Base-by-base conservation (phyloP, 2,113 vertebrate species). In the Oreochromis niloticus region DNA sequence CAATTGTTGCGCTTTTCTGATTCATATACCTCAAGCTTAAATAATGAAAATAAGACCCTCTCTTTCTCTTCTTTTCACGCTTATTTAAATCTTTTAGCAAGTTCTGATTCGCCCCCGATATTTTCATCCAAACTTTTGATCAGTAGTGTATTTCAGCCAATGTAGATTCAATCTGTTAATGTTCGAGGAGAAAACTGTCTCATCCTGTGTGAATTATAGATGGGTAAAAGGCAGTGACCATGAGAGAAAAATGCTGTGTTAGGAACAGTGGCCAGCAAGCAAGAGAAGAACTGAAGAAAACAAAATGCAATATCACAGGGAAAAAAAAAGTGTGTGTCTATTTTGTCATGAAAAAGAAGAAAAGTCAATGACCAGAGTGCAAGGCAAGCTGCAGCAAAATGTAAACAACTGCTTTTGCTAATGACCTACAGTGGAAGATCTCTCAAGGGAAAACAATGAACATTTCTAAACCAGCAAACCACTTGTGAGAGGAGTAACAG, bases 171-270 rank as follows among this genome's bases (percentile, higher is more conserved):
- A 48, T 56, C 43, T 57, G 36, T 83, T 90, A 85, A 85, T 80
- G 81, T 59, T 80, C 24, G 2, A 89, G 46, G 27, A 87, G 43
- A 80, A 87, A 85, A 90, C 50, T 3, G 54, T 85, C 50, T 68
- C 27, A 68, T 89, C 43, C 68, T 82, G 34, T 83, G 87, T 89
- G 83, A 93, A 94, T 90, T 92, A 87, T 88, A 93, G 85, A 93
- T 88, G 88, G 66, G 52, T 66, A 81, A 89, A 80, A 91, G 59
- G 78, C 84, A 86, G 90, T 56, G 81, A 91, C 73, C 80, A 84
- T 82, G 81, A 55, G 30, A 63, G 75, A 87, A 85, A 85, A 87
- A 73, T 17, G 57, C 5, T 50, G 24, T 30, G 71, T 75, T 32
- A 24, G 57, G 88, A 80, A 90, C 56, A 63, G 59, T 83, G 83